Base-by-base conservation (phyloP, 2,888 invertebrate species). In the Harpalus rufipes region DNA sequence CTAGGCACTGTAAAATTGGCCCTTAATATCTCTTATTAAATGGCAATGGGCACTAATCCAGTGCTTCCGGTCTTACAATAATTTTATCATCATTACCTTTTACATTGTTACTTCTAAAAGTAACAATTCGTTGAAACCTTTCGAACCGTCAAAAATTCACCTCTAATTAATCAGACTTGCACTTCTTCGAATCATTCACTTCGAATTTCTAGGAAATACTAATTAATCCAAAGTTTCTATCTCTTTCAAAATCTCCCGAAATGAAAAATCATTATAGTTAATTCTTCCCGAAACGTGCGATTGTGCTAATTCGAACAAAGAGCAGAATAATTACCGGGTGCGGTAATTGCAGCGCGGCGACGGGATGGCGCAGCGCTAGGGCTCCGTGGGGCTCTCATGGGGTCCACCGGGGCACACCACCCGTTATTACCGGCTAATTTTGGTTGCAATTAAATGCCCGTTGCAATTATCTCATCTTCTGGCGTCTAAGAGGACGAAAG, bases 401-500 rank as follows among this genome's bases (percentile, higher is more conserved):
- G 39, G 68, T 32, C 14, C 72, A 16, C 8, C n/a, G 16, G 16
- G 68, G 59, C 85, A 85, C 81, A 85, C 76, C 84, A 65, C 81
- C 85, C 86, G 83, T 85, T 85, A 86, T 86, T 86, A 86, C 86
- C 76, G 86, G 85, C 86, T 86, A 83, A 86, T 85, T 86, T 86
- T 85, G 86, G 86, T 85, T 81, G 86, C 86, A 86, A 86, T 85
- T 86, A 86, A 86, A 86, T 84, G 86, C 81, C 82, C 81, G 63
- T 56, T 63, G 85, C 81, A 82, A 85, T 85, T 83, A 83, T 83
- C 83, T 76, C 76, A 83, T 83, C 58, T 83, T 83, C 16, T 83
- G 83, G 83, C 83, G 83, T 76, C 83, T 82, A 51, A 12, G 10
- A 51, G 44, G 44, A 51, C 59, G 10, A 51, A 10, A 10, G 44